These are phyloP conservation scores for Xyrichtys novacula DNA, from an alignment of 2,797 vertebrate species.

Conservation along the genomic window DNA sequence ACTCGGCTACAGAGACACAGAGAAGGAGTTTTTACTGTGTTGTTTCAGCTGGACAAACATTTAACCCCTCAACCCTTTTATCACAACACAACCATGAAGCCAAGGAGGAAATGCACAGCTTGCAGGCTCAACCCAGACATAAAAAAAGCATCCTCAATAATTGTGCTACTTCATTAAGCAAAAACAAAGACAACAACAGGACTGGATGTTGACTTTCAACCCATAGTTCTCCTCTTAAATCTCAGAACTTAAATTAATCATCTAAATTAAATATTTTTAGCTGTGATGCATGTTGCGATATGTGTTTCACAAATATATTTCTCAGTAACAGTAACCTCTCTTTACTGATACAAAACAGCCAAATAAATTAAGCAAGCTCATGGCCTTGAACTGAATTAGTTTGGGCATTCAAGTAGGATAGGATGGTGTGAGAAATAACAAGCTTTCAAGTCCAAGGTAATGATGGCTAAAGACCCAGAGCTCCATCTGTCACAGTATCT, in stretches of 20 bases:
- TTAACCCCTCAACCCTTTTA: slow-evolving; percentile 82
- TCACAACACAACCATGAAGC: slow-evolving; percentile 60
- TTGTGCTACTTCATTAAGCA: slow-evolving; percentile 36
- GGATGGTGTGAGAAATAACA: slow-evolving; percentile 63
- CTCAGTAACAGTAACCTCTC: background rate
- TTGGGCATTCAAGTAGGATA: slow-evolving; percentile 43
- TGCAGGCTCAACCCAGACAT: slow-evolving; percentile 53
- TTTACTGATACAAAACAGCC: slow-evolving; percentile 31
- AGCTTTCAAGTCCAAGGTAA: slow-evolving; percentile 71
- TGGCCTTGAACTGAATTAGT: slow-evolving; percentile 48
- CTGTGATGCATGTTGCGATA: background rate
- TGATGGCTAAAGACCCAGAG: slow-evolving; percentile 66
- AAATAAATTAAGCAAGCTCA: slow-evolving; percentile 37
- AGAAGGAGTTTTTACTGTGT: slow-evolving; percentile 82
- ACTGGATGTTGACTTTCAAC: slow-evolving; percentile 2
- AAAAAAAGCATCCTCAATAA: slow-evolving; percentile 42
- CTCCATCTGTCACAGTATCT: slow-evolving; percentile 75
- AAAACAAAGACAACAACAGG: slow-evolving; percentile 31
- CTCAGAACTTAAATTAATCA: background rate
- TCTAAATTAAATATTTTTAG: background rate
- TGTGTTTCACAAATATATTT: background rate
- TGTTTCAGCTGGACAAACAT: slow-evolving; percentile 85
- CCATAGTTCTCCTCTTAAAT: background rate
- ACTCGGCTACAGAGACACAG: slow-evolving; percentile 77
- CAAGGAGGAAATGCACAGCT: slow-evolving; percentile 66